Evolutionary conservation across 2,888 invertebrate genomes (phyloP), one percentile per base, ranked within the genome.

Genomic region (Aromia moschata): DNA sequence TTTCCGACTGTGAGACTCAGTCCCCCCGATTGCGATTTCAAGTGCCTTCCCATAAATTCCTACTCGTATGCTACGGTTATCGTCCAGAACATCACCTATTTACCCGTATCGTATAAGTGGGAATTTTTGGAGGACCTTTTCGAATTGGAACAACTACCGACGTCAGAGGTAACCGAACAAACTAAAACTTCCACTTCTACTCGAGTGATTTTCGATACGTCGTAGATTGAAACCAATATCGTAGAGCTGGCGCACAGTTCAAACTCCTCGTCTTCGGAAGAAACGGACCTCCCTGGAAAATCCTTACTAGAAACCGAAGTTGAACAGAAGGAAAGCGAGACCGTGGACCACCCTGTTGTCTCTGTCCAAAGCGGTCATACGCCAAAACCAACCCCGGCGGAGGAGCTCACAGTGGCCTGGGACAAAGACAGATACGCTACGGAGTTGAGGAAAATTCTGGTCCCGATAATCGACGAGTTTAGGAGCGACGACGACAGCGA

Each of bases 1-100:
- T 90, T 86, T 74, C 91, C 91, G 0, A 89, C 89, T 70, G 75
- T 91, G 45, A 80, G 81, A 36, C 79, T 89, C 52, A 74, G 83
- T 60, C 83, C 87, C 37, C 81, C 81, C 10, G 77, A 79, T 59
- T 76, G 89, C 2, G 84, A 87, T 74, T 89, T 91, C 73, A 84
- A 85, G 43, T 88, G 88, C 72, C 81, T 89, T 62, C 76, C 83
- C 20, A 74, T 82, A 60, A 82, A 83, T 51, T 82, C 82, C 1
- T 80, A 80, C 33, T 77, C 76, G 0, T 81, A 81, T 10, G 72
- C 79, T 60, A 79, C 78, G 58, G 70, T 87, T 20, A 80, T 80
- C 56, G 72, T 87, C 45, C 80, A 79, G 40, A 87, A 88, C 73
- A 77, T 80, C 66, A 82, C 85, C 46, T 83, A 84, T 1, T 75